Percentiles rank a stretch among this genome's conserved stretches.
Conservation (phyloP, 2,888 invertebrate species). For the Chelonus formosanus region DNA sequence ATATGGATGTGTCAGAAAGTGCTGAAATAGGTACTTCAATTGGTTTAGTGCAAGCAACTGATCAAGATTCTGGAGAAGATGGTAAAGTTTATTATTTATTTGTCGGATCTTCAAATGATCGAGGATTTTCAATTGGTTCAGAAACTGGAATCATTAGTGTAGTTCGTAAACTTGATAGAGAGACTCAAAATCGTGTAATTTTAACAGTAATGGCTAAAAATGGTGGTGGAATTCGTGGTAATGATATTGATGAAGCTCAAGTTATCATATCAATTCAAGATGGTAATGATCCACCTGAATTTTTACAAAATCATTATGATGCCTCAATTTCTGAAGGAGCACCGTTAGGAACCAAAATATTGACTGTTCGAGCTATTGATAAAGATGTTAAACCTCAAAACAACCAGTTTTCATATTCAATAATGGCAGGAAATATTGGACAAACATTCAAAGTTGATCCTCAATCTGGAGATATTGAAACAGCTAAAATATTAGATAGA, state of each 20-base stretch:
- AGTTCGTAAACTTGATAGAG: slow-evolving; percentile 82
- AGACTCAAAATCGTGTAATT: slow-evolving; percentile 88
- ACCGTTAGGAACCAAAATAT: slow-evolving; percentile 75
- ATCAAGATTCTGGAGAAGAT: slow-evolving; percentile 88
- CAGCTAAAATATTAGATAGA: slow-evolving; percentile 79
- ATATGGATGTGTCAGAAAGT: slow-evolving; percentile 92
- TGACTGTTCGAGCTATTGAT: slow-evolving; percentile 85
- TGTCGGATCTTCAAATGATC: slow-evolving; percentile 91
- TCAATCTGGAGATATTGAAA: slow-evolving; percentile 84
- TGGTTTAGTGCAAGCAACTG: slow-evolving; percentile 86
- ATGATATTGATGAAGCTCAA: slow-evolving; percentile 95
- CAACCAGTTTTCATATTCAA: slow-evolving; percentile 91
- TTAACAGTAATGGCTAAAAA: slow-evolving; percentile 95
- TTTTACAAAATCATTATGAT: slow-evolving; percentile 81
- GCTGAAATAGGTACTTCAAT: slow-evolving; percentile 86
- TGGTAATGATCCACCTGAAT: slow-evolving; percentile 96
- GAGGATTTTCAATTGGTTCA: slow-evolving; percentile 86
- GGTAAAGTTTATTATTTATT: slow-evolving; percentile 91
- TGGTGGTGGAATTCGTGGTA: slow-evolving; percentile 90
- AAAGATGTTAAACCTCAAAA: slow-evolving; percentile 91
- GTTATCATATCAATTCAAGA: slow-evolving; percentile 94
- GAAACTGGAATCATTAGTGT: slow-evolving; percentile 87
- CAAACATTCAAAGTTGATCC: slow-evolving; percentile 90
- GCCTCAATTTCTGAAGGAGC: slow-evolving; percentile 85
- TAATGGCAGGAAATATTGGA: slow-evolving; percentile 83